phyloP scores from a whole-genome alignment of 1,140 invertebrate genomes.

The Pristionchus pacificus region DNA sequence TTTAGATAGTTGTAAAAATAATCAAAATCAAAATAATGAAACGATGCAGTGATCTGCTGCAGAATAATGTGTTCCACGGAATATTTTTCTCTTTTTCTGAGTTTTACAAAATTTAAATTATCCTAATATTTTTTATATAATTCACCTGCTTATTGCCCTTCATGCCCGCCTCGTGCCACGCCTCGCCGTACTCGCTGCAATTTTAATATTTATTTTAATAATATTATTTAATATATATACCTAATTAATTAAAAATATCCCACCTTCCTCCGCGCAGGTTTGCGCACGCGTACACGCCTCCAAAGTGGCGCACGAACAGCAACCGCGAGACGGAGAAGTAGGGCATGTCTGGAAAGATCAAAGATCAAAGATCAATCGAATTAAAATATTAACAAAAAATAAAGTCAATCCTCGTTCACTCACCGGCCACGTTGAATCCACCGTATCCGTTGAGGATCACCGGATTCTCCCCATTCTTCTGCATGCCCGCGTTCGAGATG shows the following conservation, averaged over 20 bases:
- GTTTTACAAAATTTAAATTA: too few species aligned
- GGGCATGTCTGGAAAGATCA: slow-evolving; percentile 85
- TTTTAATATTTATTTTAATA: slow-evolving; percentile 22
- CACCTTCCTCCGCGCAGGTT: slow-evolving; percentile 93
- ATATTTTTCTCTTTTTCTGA: too few species aligned
- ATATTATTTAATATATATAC: neutral
- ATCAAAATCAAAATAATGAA: too few species aligned
- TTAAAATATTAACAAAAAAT: slow-evolving; percentile 64
- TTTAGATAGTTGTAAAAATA: too few species aligned
- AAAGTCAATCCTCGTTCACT: slow-evolving; percentile 74
- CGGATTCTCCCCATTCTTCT: slow-evolving; percentile 69
- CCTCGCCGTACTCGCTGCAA: slow-evolving; percentile 86
- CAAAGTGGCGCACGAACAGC: slow-evolving; percentile 83
- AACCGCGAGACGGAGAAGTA: slow-evolving; percentile 76
- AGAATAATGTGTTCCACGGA: too few species aligned
- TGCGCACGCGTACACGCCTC: slow-evolving; percentile 81
- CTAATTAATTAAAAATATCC: slow-evolving; percentile 44
- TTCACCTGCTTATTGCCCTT: slow-evolving; percentile 91
- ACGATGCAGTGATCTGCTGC: too few species aligned
- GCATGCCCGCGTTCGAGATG: slow-evolving; percentile 73
- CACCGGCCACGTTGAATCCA: slow-evolving; percentile 86
- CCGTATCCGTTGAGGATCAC: slow-evolving; percentile 91
- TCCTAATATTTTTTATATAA: too few species aligned
- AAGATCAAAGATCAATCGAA: slow-evolving; percentile 63
- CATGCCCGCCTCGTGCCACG: slow-evolving; percentile 89